Evolutionary conservation across 2,797 vertebrate species (phyloP).

Genomic region (Pteronotus mesoamericanus): DNA sequence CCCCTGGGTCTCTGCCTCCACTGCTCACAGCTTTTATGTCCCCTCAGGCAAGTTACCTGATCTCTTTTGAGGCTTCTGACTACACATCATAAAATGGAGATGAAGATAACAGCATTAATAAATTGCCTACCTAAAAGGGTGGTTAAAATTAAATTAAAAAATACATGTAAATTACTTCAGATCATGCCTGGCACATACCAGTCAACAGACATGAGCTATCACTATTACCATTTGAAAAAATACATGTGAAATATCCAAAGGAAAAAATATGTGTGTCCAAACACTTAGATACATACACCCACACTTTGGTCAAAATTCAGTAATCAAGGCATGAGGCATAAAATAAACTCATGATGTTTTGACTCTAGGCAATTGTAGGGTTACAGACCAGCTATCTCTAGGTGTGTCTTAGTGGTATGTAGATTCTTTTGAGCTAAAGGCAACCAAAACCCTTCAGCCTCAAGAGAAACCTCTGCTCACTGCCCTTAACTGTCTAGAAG

Average conservation of each 20-base stretch:
- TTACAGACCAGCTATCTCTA: background rate
- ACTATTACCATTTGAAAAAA: background rate
- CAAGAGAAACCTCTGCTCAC: background rate
- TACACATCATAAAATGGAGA: background rate
- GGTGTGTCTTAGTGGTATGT: background rate
- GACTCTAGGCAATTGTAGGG: background rate
- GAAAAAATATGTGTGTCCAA: background rate
- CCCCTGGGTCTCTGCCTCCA: background rate
- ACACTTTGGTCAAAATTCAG: background rate
- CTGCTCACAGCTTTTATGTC: background rate
- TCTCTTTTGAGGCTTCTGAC: background rate
- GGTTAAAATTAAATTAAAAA: background rate
- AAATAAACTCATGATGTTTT: background rate
- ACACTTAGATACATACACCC: background rate
- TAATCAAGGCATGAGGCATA: background rate
- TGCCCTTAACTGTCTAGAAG: background rate
- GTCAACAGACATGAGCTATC: background rate
- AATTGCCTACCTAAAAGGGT: background rate
- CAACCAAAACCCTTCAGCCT: background rate
- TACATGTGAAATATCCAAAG: background rate
- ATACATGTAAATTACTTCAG: background rate
- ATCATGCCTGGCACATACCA: background rate
- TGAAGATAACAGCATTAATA: background rate
- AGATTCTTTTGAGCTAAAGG: background rate
- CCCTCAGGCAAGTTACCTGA: background rate